Percentiles rank a stretch among this genome's conserved stretches.
These are phyloP conservation scores for Lepidocyrtoides sp. DNA, from an alignment of 2,888 invertebrate genomes.

Conservation along the genomic window DNA sequence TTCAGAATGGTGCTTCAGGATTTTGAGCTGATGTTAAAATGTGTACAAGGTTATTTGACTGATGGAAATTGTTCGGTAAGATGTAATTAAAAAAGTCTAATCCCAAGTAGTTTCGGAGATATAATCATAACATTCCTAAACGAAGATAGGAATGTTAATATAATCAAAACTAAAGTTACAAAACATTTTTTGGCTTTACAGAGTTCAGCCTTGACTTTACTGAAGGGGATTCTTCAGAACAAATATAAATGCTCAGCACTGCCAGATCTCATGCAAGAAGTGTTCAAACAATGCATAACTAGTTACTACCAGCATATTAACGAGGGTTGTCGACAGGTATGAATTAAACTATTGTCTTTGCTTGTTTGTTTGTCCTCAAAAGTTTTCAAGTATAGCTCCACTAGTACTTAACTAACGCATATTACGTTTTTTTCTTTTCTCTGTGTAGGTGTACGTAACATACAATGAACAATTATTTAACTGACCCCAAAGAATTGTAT, in stretches of 20 bases:
- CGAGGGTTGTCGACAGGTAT: constrained; percentile 81
- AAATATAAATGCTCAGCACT: constrained; percentile 75
- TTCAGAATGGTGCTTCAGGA: constrained; percentile 79
- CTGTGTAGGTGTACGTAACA: constrained; percentile 75
- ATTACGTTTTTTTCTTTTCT: no score
- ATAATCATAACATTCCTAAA: no score
- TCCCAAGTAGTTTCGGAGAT: no score
- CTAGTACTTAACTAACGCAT: no score
- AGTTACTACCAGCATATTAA: constrained; percentile 81
- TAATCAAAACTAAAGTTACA: no score
- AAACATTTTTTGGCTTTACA: constrained; percentile 43
- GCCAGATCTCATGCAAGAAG: constrained; percentile 80
- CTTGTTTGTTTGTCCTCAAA: no score
- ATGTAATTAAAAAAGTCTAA: not conserved
- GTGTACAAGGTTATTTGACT: constrained; percentile 80
- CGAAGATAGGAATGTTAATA: not conserved
- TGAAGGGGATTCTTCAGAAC: constrained; percentile 81
- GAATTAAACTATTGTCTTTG: no score
- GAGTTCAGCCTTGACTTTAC: constrained; percentile 79
- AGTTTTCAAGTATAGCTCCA: no score
- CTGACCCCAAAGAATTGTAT: constrained; percentile 78
- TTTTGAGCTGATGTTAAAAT: constrained; percentile 81
- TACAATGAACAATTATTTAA: constrained; percentile 81
- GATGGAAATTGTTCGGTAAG: constrained; percentile 80
- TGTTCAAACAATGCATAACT: constrained; percentile 80